Evolutionary conservation across 2,113 vertebrate species (phyloP).

Genomic region (Notechis scutatus): DNA sequence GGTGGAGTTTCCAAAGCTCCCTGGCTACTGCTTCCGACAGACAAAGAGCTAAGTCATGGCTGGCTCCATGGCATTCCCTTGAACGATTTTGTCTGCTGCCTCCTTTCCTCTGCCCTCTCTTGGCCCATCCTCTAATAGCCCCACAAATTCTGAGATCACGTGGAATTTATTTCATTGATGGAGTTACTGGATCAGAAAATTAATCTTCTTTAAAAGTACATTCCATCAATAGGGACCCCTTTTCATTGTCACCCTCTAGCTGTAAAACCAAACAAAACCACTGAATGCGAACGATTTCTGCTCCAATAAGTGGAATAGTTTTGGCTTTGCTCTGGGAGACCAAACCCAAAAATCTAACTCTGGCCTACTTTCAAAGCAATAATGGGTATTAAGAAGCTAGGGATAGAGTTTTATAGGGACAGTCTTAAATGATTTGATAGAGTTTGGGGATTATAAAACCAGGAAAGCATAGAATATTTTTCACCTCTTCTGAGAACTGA

Average conservation of each 20-base stretch:
- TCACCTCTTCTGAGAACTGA: neutral
- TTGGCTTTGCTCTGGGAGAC: neutral
- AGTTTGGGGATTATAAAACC: neutral
- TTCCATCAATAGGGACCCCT: neutral
- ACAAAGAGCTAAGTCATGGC: conserved; percentile 21
- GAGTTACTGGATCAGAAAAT: neutral
- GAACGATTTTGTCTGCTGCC: conserved; percentile 1
- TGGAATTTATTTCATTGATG: neutral
- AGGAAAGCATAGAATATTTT: neutral
- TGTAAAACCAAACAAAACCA: neutral
- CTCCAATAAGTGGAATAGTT: neutral
- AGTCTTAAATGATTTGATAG: neutral
- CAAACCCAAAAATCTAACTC: neutral
- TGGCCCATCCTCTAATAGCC: neutral
- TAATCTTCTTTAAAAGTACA: neutral
- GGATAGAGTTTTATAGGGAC: neutral
- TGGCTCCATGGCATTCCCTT: neutral
- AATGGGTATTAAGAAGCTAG: neutral
- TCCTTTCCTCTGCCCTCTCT: neutral
- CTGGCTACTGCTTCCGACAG: conserved; percentile 18
- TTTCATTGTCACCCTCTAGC: neutral
- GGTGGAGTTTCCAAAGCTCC: conserved; percentile 26
- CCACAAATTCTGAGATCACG: neutral
- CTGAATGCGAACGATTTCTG: neutral
- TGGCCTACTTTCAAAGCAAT: neutral